phyloP scores from a whole-genome alignment of 2,888 invertebrate species.

The Salticus scenicus region DNA sequence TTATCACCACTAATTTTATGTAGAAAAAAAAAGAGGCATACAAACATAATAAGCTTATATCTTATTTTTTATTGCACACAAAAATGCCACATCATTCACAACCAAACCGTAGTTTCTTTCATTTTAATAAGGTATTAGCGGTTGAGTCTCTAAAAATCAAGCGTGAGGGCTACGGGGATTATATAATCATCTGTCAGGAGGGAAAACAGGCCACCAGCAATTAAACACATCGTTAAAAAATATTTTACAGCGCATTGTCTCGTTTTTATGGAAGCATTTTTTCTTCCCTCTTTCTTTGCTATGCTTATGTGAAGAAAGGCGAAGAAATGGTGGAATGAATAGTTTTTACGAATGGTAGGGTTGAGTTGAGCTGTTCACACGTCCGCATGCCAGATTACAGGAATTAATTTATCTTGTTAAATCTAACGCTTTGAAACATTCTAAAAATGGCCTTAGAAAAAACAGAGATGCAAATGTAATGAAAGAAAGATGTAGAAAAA shows the following conservation, averaged over 20 bases:
- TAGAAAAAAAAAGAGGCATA: slow-evolving; percentile 27
- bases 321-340: slow-evolving; percentile 21
- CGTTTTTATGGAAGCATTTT: slow-evolving; percentile 25
- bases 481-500: slow-evolving; percentile 39
- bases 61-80: slow-evolving; percentile 38
- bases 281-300: slow-evolving; percentile 32
- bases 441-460: slow-evolving; percentile 35
- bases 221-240: slow-evolving; percentile 66
- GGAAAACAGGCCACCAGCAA: slow-evolving; percentile 46
- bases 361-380: slow-evolving; percentile 48
- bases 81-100: slow-evolving; percentile 54
- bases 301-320: slow-evolving; percentile 60
- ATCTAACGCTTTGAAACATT: slow-evolving; percentile 62
- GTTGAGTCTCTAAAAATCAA: slow-evolving; percentile 45
- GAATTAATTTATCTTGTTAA: slow-evolving; percentile 70
- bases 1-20: background rate
- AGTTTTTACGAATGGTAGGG: slow-evolving; percentile 38
- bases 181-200: slow-evolving; percentile 67
- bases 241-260: slow-evolving; percentile 54
- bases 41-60: slow-evolving; percentile 44
- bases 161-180: slow-evolving; percentile 53
- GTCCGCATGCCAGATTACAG: slow-evolving; percentile 61
- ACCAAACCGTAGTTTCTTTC: slow-evolving; percentile 33
- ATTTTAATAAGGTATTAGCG: slow-evolving; percentile 65
- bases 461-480: slow-evolving; percentile 45